Percentiles rank a stretch among this genome's conserved stretches.
These are phyloP conservation scores for Jacana jacana DNA, from an alignment of 2,113 vertebrate genomes.

Conservation along the genomic window DNA sequence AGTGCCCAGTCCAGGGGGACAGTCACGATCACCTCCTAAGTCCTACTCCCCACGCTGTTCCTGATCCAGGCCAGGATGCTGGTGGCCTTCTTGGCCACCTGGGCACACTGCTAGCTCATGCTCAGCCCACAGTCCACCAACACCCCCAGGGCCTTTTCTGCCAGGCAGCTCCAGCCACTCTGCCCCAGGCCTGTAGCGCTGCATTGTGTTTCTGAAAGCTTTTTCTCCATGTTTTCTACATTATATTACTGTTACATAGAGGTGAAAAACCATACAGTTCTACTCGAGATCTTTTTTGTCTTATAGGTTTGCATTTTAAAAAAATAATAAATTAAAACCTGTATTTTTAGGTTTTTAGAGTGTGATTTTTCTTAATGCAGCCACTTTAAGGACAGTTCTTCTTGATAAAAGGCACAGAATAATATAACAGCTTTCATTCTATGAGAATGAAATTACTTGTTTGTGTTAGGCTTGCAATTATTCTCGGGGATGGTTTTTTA, in stretches of 20 bases:
- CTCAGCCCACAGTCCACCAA: too few species aligned
- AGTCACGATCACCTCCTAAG: too few species aligned
- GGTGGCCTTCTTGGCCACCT: too few species aligned
- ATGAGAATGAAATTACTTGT: neutral
- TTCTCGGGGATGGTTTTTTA: neutral
- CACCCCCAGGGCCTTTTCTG: too few species aligned
- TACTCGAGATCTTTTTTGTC: neutral
- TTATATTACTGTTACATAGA: neutral
- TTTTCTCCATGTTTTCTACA: neutral
- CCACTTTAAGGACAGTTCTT: neutral
- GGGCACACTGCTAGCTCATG: too few species aligned
- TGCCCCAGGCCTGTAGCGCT: too few species aligned
- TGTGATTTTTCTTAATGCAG: neutral
- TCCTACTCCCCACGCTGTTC: too few species aligned
- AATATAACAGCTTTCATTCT: neutral
- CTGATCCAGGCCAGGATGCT: too few species aligned
- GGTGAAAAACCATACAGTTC: neutral
- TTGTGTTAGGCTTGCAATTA: constrained; percentile 8
- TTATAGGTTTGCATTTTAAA: neutral
- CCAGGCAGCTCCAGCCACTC: too few species aligned
- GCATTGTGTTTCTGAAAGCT: neutral
- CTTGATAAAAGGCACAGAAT: neutral
- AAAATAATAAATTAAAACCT: neutral
- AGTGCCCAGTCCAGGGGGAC: too few species aligned
- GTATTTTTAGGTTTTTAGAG: neutral